These are phyloP conservation scores for Meloidogyne exigua DNA, from an alignment of 1,140 invertebrate genomes.

Conservation along the genomic window DNA sequence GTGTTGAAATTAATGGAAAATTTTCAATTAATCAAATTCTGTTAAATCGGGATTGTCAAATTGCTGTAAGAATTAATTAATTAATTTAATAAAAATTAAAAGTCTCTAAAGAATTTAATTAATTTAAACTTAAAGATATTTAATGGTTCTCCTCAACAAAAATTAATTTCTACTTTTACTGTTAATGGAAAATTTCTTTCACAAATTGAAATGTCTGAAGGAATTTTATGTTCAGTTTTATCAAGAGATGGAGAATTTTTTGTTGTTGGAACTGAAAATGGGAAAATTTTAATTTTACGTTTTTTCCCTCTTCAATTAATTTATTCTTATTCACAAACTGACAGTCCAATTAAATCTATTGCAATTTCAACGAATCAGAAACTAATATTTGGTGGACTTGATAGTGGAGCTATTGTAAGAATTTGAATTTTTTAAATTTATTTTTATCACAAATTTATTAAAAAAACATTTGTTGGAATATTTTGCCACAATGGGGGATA, in stretches of 20 bases:
- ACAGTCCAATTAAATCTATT: conserved; percentile 54
- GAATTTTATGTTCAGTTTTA: conserved; percentile 80
- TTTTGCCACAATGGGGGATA: no score
- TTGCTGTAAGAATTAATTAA: conserved; percentile 70
- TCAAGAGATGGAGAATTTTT: conserved; percentile 97
- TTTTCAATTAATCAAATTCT: conserved; percentile 39
- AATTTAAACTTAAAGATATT: conserved; percentile 68
- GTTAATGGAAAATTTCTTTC: conserved; percentile 83
- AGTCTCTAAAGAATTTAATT: not conserved
- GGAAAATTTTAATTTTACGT: conserved; percentile 95
- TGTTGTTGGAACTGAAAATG: conserved; percentile 86
- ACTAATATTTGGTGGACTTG: conserved; percentile 89
- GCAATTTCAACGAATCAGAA: conserved; percentile 69
- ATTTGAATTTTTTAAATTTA: no score
- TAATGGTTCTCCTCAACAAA: conserved; percentile 70
- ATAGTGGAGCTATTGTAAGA: conserved; percentile 88
- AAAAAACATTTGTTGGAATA: not conserved
- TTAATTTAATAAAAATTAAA: conserved; percentile 1
- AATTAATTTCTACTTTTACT: conserved; percentile 70
- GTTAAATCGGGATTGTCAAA: conserved; percentile 89
- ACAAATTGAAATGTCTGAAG: conserved; percentile 32
- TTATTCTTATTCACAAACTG: conserved; percentile 81
- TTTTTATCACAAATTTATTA: no score
- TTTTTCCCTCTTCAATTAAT: conserved; percentile 92
- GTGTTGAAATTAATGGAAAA: conserved; percentile 31